Conservation (phyloP, 2,797 vertebrate genomes). For the Pipistrellus nathusii region DNA sequence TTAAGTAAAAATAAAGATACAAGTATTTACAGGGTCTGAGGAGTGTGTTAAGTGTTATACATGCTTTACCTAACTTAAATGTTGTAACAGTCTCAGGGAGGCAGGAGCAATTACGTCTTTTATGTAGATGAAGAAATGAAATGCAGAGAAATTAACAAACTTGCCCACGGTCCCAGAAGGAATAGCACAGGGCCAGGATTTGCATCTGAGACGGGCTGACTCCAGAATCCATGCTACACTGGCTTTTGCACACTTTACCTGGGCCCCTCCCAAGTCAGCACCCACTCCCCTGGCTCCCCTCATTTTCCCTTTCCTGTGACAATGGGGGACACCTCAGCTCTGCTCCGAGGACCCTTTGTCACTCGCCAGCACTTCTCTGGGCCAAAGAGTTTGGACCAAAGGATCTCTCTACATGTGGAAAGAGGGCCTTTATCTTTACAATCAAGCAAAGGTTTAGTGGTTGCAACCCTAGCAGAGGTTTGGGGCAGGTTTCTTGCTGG, state of each 20-base stretch:
- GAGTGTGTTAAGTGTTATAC: neutral
- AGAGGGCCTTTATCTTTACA: slow-evolving; percentile 79
- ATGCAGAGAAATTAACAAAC: neutral
- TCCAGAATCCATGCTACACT: neutral
- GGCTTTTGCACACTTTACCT: neutral
- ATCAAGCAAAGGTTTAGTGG: slow-evolving; percentile 77
- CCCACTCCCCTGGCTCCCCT: neutral
- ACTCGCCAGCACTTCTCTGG: slow-evolving; percentile 12
- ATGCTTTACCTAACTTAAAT: neutral
- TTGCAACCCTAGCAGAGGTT: slow-evolving; percentile 70
- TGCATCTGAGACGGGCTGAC: neutral
- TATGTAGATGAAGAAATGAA: neutral
- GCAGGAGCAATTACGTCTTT: neutral
- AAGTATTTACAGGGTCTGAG: neutral
- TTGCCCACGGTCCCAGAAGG: neutral
- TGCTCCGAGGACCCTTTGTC: neutral
- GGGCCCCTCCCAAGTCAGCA: neutral
- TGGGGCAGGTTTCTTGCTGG: slow-evolving; percentile 52
- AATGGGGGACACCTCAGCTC: fast-evolving
- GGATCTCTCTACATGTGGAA: slow-evolving; percentile 74
- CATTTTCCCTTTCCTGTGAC: neutral
- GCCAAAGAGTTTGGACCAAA: slow-evolving; percentile 73
- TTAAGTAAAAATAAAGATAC: no score
- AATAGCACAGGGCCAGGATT: neutral
- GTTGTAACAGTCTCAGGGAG: neutral